phyloP scores from a whole-genome alignment of 2,888 invertebrate species.

The Melieria omissa region DNA sequence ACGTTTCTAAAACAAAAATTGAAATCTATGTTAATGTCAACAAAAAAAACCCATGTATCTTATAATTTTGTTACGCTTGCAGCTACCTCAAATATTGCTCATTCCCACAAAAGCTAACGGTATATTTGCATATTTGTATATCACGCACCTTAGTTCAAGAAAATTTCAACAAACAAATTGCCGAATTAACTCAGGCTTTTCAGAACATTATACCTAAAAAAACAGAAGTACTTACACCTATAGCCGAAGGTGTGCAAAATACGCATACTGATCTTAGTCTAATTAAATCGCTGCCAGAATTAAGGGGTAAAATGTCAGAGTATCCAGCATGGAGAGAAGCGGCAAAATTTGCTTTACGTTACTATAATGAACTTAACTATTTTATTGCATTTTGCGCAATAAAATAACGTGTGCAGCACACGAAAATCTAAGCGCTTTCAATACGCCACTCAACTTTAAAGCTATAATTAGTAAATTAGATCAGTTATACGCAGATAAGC shows the following conservation, averaged over 20 bases:
- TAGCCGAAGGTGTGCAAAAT: neutral
- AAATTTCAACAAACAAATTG: too few species aligned
- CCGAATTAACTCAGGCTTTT: too few species aligned
- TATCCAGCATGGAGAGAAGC: slow-evolving; percentile 28
- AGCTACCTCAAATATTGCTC: too few species aligned
- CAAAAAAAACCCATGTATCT: too few species aligned
- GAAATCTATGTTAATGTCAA: too few species aligned
- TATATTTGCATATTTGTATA: too few species aligned
- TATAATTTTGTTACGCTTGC: too few species aligned
- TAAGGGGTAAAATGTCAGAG: slow-evolving; percentile 2
- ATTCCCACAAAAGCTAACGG: too few species aligned
- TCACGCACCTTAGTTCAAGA: too few species aligned
- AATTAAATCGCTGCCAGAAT: slow-evolving; percentile 20
- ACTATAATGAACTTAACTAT: slow-evolving; percentile 7
- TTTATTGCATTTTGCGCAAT: slow-evolving; percentile 17
- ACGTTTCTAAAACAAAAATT: too few species aligned
- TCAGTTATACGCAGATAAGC: neutral
- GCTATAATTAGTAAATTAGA: slow-evolving; percentile 1
- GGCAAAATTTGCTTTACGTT: slow-evolving; percentile 11
- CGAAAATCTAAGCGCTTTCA: slow-evolving; percentile 12
- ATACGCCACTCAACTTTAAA: slow-evolving; percentile 15
- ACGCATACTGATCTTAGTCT: slow-evolving; percentile 16
- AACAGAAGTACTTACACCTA: too few species aligned
- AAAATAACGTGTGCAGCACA: slow-evolving; percentile 15
- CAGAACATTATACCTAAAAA: too few species aligned